Evolutionary conservation across 1,140 invertebrate species (phyloP), one percentile per base, ranked within the genome.

Genomic region (Neuroterus valhalla): DNA sequence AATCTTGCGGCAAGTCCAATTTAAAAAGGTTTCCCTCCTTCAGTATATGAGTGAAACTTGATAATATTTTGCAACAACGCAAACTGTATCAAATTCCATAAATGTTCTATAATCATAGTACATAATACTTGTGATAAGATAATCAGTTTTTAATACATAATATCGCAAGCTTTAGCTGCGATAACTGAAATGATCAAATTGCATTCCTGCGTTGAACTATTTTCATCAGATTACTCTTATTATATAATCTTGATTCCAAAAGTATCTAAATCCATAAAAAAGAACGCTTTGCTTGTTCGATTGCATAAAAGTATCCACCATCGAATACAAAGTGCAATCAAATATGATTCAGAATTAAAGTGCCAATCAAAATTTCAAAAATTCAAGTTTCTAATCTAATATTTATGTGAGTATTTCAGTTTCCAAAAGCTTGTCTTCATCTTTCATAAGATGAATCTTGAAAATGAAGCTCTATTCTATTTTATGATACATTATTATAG

Each of bases 61-160:
- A 62, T 48, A 48, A 17, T 48, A 17, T 48, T 38, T 38, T 38
- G 6, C 31, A 38, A 38, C 8, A 38, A 38, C 31, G 46, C 46
- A 48, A 3, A 48, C 31, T 62, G 1, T 31, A 31, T 62, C 14
- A 50, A 50, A 21, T 50, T 62, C 23, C n/a, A 26, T 26, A 62
- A 31, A 14, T 14, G 23, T 62, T 62, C 15, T 0, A 62, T 31
- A 62, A 31, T 38, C 5, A 8, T 10, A 8, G 31, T 62, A 62
- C 26, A 62, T 62, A 62, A 62, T 62, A 62, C 55, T 62, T 62
- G 31, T n/a, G 31, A 62, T 62, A 62, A 62, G 31, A 26, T 62
- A 62, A 48, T 62, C 23, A 62, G 26, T 62, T 62, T 62, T 38
- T 31, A 62, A 6, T 5, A 31, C 31, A 62, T 62, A 62, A 26